These are phyloP conservation scores for human DNA, from an alignment of 2,113 vertebrate genomes.

Conservation along the genomic window GRCh38 chr15:98845501-98846000, in stretches of 20 bases:
- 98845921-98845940: not conserved
- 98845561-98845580: not conserved
- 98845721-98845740: constrained; percentile 9
- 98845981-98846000: not conserved
- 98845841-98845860: constrained; percentile 50
- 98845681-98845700: not conserved
- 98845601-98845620: not conserved
- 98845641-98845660: not conserved
- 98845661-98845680: not conserved
- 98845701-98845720: not conserved
- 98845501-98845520: no score
- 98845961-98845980: not conserved
- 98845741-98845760: constrained; percentile 42
- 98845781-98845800: not conserved
- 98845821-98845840: not conserved
- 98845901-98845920: constrained; percentile 23
- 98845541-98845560: no score
- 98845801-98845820: constrained; percentile 28
- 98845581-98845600: not conserved
- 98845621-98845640: not conserved
- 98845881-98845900: constrained; percentile 3
- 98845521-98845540: no score
- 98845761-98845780: not conserved
- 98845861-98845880: constrained; percentile 18
- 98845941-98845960: not conserved